phyloP scores from a whole-genome alignment of 2,888 invertebrate species.

The Ophion obscuratus region DNA sequence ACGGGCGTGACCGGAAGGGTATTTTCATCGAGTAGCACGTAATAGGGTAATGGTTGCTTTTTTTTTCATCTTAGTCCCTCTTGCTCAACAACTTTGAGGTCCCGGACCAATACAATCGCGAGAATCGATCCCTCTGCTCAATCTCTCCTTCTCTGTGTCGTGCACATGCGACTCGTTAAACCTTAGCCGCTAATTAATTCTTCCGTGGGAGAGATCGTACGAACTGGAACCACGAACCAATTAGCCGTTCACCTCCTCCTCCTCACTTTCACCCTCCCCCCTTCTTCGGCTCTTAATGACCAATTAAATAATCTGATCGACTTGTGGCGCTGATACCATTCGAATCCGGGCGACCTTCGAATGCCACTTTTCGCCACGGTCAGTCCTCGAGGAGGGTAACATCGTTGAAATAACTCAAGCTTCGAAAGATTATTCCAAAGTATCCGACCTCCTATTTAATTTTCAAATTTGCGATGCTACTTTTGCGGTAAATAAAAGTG shows the following conservation, averaged over 20 bases:
- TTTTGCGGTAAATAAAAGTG: too few species aligned
- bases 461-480: not conserved
- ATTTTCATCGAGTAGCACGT: constrained; percentile 45
- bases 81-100: not conserved
- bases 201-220: constrained; percentile 62
- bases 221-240: constrained; percentile 61
- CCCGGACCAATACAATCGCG: not conserved
- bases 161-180: constrained; percentile 50
- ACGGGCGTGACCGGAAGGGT: constrained; percentile 58
- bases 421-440: not conserved
- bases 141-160: constrained; percentile 15
- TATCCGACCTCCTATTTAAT: not conserved
- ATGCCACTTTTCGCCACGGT: constrained; percentile 34
- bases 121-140: constrained; percentile 49
- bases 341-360: constrained; percentile 43
- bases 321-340: constrained; percentile 5
- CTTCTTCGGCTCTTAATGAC: constrained; percentile 28
- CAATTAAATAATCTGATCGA: constrained; percentile 53
- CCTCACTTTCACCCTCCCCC: not conserved
- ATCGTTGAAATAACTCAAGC: too few species aligned
- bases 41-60: constrained; percentile 36
- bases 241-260: constrained; percentile 46
- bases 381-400: not conserved
- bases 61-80: not conserved
- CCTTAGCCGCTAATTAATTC: constrained; percentile 62